A percentile compares a stretch with the other conserved stretches of the same genome.
Conservation (phyloP, 1,140 invertebrate species). For the Ditylenchus dipsaci region DNA sequence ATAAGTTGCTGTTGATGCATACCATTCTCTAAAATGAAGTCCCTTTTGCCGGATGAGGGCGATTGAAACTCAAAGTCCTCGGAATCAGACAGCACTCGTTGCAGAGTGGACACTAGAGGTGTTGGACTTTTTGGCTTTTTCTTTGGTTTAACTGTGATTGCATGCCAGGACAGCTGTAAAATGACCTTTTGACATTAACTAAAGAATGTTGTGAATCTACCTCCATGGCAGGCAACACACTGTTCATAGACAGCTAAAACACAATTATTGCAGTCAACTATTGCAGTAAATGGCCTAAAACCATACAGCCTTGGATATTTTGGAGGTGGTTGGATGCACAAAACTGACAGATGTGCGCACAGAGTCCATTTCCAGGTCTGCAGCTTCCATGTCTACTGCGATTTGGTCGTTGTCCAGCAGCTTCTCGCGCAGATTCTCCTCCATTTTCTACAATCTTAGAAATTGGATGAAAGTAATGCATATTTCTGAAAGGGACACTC, state of each 20-base stretch:
- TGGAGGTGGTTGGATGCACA: slow-evolving; percentile 6
- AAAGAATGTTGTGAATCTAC: too few relatives aligned
- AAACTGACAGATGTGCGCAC: neutral
- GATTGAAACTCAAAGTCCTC: neutral
- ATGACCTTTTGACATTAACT: too few relatives aligned
- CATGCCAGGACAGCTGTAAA: slow-evolving; percentile 22
- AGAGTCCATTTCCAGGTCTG: slow-evolving; percentile 15
- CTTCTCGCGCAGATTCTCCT: neutral
- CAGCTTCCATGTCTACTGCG: slow-evolving; percentile 12
- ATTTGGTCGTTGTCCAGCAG: slow-evolving; percentile 6
- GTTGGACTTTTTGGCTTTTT: slow-evolving; percentile 1
- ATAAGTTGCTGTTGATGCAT: neutral
- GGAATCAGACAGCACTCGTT: slow-evolving; percentile 1
- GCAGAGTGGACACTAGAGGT: slow-evolving; percentile 10
- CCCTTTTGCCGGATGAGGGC: neutral
- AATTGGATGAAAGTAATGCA: neutral
- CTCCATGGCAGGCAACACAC: slow-evolving; percentile 16
- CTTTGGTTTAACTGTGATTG: slow-evolving; percentile 17
- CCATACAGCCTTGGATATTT: slow-evolving; percentile 8
- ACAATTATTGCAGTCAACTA: neutral
- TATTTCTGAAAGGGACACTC: neutral
- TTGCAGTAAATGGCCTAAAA: neutral
- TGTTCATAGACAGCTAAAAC: slow-evolving; percentile 26
- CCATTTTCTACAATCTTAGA: neutral
- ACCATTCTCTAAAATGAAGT: slow-evolving; percentile 23